Conservation (phyloP, 2,888 invertebrate species). For the Pyralis farinalis region DNA sequence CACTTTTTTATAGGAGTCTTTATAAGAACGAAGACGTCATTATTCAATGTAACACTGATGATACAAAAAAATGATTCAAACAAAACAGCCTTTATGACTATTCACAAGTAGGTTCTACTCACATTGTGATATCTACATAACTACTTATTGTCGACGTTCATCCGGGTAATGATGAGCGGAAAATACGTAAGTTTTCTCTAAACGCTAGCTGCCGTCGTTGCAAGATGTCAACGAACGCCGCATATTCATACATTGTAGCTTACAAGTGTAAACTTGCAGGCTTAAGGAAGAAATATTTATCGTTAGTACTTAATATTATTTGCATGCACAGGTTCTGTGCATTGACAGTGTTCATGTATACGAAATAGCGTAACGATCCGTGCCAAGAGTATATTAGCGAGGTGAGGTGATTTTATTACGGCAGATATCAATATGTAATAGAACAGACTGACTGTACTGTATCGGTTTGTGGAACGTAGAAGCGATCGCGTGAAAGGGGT, state of each 20-base stretch:
- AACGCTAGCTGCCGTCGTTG: slow-evolving; percentile 44
- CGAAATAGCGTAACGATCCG: slow-evolving; percentile 38
- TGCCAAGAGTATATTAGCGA: slow-evolving; percentile 33
- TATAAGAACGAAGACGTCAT: no score
- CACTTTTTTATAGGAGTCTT: slow-evolving; percentile 14
- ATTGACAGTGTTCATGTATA: slow-evolving; percentile 24
- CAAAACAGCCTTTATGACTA: no score
- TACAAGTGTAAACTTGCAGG: no score
- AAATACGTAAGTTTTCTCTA: slow-evolving; percentile 45
- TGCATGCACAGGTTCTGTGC: no score
- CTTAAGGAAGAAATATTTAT: no score
- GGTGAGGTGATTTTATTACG: slow-evolving; percentile 29
- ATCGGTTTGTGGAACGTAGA: slow-evolving; percentile 75
- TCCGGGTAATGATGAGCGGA: slow-evolving; percentile 34
- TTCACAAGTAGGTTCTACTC: background rate
- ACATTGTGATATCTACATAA: slow-evolving; percentile 6
- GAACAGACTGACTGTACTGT: slow-evolving; percentile 47
- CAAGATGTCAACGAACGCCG: slow-evolving; percentile 46
- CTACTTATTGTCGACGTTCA: slow-evolving; percentile 24
- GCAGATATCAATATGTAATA: slow-evolving; percentile 55
- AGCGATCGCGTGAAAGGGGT: slow-evolving; percentile 72
- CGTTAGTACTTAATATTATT: no score
- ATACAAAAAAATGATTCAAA: no score
- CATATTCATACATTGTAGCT: slow-evolving; percentile 15
- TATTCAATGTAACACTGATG: no score